phyloP scores from a whole-genome alignment of 1,140 invertebrate genomes.

The Drosophila bocqueti region DNA sequence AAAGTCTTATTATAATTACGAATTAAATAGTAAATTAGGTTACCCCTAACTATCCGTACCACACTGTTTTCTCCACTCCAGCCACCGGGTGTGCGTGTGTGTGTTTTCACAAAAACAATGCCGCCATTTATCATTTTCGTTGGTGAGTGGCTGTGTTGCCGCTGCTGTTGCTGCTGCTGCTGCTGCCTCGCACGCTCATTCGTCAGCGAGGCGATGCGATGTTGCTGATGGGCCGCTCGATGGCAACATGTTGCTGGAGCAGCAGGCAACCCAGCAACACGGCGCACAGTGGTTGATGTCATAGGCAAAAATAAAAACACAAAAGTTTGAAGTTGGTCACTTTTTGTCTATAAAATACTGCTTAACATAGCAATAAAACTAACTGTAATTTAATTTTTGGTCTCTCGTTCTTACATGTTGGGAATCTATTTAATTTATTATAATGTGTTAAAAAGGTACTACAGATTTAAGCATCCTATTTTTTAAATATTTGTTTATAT shows the following conservation, averaged over 20 bases:
- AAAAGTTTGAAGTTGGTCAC: too few relatives aligned
- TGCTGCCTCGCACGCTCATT: slow-evolving; percentile 19
- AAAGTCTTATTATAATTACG: neutral
- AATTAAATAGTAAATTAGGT: neutral
- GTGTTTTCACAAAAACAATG: slow-evolving; percentile 68
- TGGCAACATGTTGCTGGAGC: slow-evolving; percentile 28
- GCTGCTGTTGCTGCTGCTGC: slow-evolving; percentile 21
- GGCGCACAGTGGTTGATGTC: slow-evolving; percentile 13
- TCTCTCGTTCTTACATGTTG: too few relatives aligned
- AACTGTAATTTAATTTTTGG: too few relatives aligned
- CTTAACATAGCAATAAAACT: too few relatives aligned
- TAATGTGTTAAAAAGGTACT: too few relatives aligned
- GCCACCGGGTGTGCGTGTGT: slow-evolving; percentile 2
- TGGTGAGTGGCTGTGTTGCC: slow-evolving; percentile 54
- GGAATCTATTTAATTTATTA: too few relatives aligned
- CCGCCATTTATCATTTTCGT: slow-evolving; percentile 78
- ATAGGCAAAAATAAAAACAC: too few relatives aligned
- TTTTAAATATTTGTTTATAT: too few relatives aligned
- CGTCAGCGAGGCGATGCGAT: slow-evolving; percentile 14
- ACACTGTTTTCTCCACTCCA: slow-evolving; percentile 28
- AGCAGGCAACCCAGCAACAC: slow-evolving; percentile 41
- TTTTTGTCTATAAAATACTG: too few relatives aligned
- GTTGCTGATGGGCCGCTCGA: slow-evolving; percentile 6
- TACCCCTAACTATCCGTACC: slow-evolving; percentile 17
- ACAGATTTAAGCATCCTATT: too few relatives aligned